A percentile compares a stretch with the other conserved stretches of the same genome.
phyloP scores from a whole-genome alignment of 2,888 invertebrate species.

The Prosopocoilus inquinatus region DNA sequence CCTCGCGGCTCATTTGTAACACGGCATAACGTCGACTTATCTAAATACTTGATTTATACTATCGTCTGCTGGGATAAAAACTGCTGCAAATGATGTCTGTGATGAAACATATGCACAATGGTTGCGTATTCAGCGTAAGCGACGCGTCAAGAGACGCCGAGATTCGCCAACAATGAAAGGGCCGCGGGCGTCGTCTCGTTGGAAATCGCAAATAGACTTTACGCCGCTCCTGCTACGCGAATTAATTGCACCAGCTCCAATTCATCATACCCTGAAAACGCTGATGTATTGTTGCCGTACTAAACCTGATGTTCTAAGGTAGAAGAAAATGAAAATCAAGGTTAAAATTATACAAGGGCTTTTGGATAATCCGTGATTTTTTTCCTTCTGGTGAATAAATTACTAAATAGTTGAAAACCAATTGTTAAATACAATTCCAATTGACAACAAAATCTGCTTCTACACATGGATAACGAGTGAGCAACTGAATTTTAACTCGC shows the following conservation, averaged over 20 bases:
- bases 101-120: constrained; percentile 8
- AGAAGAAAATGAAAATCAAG: background rate
- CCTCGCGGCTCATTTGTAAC: constrained; percentile 7
- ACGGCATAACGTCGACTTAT: constrained; percentile 12
- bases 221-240: constrained; percentile 21
- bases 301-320: constrained; percentile 1
- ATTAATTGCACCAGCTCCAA: constrained; percentile 28
- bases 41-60: constrained; percentile 12
- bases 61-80: constrained; percentile 62
- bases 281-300: constrained; percentile 1
- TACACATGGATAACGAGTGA: too few relatives aligned
- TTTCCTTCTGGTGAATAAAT: too few relatives aligned
- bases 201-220: constrained; percentile 23
- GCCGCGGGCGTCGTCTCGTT: constrained; percentile 20
- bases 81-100: constrained; percentile 46
- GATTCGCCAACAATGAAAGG: constrained; percentile 26
- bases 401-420: too few relatives aligned
- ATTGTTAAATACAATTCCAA: too few relatives aligned
- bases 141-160: constrained; percentile 19
- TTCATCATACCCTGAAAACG: constrained; percentile 21
- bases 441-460: too few relatives aligned
- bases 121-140: constrained; percentile 17
- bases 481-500: too few relatives aligned
- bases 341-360: background rate
- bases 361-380: background rate